phyloP scores from a whole-genome alignment of 2,113 vertebrate genomes.

The Balaenoptera acutorostrata region DNA sequence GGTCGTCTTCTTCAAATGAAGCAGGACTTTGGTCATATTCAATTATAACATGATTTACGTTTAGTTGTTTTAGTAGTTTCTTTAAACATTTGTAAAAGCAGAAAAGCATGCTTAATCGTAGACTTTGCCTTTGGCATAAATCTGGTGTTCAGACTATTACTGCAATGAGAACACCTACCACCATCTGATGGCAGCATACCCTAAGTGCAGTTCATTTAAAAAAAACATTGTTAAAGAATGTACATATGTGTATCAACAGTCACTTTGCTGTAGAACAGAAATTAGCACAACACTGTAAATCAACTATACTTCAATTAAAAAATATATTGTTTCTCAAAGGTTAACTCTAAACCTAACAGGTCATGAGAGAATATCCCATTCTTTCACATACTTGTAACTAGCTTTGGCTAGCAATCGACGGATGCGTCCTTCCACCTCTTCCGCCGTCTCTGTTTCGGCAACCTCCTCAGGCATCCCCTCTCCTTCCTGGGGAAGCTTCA shows the following conservation, averaged over 20 bases:
- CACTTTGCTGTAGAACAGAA: not conserved
- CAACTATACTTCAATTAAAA: not conserved
- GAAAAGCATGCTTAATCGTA: not conserved
- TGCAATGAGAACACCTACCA: not conserved
- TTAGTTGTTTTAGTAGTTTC: not conserved
- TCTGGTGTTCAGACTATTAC: not conserved
- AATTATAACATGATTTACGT: not conserved
- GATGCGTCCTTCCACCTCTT: conserved; percentile 82
- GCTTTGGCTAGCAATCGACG: conserved; percentile 85
- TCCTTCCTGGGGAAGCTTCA: conserved; percentile 74
- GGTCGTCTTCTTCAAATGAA: not conserved
- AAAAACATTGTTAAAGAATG: not conserved
- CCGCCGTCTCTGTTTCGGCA: conserved; percentile 74
- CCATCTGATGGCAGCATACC: not conserved
- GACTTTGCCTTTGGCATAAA: not conserved
- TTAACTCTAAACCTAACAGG: not conserved
- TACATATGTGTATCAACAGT: not conserved
- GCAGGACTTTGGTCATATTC: not conserved
- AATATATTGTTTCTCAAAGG: not conserved
- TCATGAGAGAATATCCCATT: not conserved
- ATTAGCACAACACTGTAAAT: not conserved
- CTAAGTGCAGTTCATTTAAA: not conserved
- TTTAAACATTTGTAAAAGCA: not conserved
- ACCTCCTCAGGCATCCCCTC: conserved; percentile 60
- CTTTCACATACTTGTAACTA: conserved; percentile 89